A percentile compares a stretch with the other conserved stretches of the same genome.
Conservation (phyloP, 2,888 invertebrate genomes). For the Rhagium mordax region DNA sequence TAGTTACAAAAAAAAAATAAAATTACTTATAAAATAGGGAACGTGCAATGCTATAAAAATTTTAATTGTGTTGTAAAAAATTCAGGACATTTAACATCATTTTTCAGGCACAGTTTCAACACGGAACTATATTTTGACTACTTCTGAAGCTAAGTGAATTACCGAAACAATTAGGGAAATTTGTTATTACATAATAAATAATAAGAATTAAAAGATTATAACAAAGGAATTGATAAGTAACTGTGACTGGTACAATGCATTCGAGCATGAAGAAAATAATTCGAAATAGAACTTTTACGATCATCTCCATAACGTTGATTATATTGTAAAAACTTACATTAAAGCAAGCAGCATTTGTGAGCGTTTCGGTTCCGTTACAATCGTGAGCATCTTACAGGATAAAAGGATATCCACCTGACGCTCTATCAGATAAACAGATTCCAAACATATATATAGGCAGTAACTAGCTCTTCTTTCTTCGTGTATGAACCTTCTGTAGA, state of each 20-base stretch:
- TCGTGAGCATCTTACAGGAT: constrained; percentile 39
- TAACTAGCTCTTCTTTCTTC: constrained; percentile 23
- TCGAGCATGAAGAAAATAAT: constrained; percentile 21
- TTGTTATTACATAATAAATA: constrained; percentile 25
- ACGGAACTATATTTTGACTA: background rate
- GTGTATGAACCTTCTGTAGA: background rate
- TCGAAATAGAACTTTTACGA: constrained; percentile 18
- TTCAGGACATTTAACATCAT: background rate
- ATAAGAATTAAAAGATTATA: constrained; percentile 16
- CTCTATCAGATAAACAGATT: constrained; percentile 32
- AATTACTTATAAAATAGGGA: too few species aligned
- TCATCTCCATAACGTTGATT: constrained; percentile 8
- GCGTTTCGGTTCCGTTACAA: constrained; percentile 39
- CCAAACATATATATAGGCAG: constrained; percentile 31
- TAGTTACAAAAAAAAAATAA: too few species aligned
- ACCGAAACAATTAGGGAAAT: constrained; percentile 24
- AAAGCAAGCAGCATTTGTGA: background rate
- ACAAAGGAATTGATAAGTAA: constrained; percentile 21
- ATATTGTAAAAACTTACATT: constrained; percentile 30
- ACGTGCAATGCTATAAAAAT: too few species aligned
- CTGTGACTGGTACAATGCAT: constrained; percentile 21
- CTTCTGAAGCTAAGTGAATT: background rate
- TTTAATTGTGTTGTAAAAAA: too few species aligned
- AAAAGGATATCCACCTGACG: constrained; percentile 45
- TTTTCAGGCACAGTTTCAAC: background rate